Conservation (phyloP, 2,113 vertebrate genomes). For the Poeciliopsis retropinna region DNA sequence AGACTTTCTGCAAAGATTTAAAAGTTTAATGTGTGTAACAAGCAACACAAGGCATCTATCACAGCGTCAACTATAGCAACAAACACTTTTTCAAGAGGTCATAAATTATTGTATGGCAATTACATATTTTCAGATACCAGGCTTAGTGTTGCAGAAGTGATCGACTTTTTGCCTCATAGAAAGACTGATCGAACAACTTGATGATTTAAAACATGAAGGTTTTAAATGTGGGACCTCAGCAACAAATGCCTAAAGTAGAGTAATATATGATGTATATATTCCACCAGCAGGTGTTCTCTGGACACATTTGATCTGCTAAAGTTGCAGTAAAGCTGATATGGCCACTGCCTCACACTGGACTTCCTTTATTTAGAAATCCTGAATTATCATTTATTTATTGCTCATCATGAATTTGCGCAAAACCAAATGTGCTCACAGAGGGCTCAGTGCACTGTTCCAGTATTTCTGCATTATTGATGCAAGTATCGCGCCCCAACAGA, state of each 20-base stretch:
- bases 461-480: neutral
- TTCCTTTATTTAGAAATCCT: neutral
- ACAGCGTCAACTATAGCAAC: neutral
- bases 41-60: neutral
- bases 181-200: neutral
- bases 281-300: neutral
- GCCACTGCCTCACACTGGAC: neutral
- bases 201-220: neutral
- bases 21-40: neutral
- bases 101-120: neutral
- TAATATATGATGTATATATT: neutral
- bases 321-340: neutral
- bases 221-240: neutral
- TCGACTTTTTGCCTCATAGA: too few relatives aligned
- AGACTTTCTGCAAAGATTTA: neutral
- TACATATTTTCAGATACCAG: neutral
- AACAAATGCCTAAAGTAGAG: neutral
- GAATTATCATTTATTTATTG: conserved; percentile 1
- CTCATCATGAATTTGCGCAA: neutral
- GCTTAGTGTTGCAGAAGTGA: neutral
- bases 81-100: neutral
- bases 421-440: neutral
- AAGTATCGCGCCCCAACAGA: neutral
- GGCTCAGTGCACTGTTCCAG: neutral
- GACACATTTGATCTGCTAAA: neutral